These are phyloP conservation scores for Nicator chloris DNA, from an alignment of 2,113 vertebrate species.

Conservation along the genomic window DNA sequence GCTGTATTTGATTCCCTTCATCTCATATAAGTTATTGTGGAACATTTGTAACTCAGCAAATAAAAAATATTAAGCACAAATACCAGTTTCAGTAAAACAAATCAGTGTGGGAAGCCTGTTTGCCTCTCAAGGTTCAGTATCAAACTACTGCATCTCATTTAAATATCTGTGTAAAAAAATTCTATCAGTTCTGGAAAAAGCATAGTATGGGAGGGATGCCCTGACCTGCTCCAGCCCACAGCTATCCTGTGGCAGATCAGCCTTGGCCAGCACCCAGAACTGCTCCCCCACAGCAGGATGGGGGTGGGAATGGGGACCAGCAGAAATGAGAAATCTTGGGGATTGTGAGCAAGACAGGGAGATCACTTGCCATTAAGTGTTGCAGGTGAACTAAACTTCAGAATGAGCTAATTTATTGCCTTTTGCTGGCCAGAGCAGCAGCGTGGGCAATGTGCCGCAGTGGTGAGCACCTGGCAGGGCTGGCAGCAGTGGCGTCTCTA, in stretches of 20 bases:
- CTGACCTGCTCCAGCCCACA: neutral
- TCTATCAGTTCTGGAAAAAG: neutral
- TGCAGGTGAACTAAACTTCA: neutral
- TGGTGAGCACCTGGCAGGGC: neutral
- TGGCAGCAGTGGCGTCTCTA: neutral
- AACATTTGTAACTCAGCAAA: neutral
- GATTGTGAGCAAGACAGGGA: neutral
- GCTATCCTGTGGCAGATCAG: fast-evolving
- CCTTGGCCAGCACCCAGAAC: neutral
- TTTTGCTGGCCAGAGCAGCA: fast-evolving
- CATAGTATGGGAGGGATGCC: neutral
- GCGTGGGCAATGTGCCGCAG: fast-evolving
- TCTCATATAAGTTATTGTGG: neutral
- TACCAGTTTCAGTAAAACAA: neutral
- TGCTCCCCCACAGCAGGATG: neutral
- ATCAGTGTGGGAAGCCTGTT: neutral
- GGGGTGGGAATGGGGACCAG: neutral
- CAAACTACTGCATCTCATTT: neutral
- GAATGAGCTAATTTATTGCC: neutral
- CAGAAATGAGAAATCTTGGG: neutral
- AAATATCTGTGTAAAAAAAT: neutral
- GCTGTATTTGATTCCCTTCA: neutral
- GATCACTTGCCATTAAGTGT: neutral
- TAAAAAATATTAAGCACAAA: neutral
- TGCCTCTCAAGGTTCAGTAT: neutral